A percentile compares a stretch with the other conserved stretches of the same genome.
Evolutionary conservation across 1,140 invertebrate genomes (phyloP).

Genomic region (Drosophila malerkotliana): DNA sequence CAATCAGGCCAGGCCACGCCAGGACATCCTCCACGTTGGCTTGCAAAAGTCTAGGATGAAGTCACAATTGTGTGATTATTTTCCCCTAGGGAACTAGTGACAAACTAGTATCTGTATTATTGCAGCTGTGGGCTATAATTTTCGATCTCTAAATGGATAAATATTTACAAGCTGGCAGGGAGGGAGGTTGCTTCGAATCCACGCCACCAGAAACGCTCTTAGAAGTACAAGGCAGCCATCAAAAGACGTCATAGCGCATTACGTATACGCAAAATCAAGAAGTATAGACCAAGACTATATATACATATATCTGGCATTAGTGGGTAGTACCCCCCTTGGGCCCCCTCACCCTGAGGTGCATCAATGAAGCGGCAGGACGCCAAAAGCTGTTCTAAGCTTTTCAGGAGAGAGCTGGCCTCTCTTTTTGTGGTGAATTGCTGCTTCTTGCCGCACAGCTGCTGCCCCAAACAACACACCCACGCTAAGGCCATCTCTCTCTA

Average conservation of each 20-base stretch:
- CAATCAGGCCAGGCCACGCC: slow-evolving; percentile 44
- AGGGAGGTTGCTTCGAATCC: not conserved
- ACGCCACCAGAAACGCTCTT: slow-evolving; percentile 1
- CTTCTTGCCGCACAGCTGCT: slow-evolving; percentile 76
- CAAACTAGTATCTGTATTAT: slow-evolving; percentile 21
- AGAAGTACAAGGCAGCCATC: slow-evolving; percentile 26
- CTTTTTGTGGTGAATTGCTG: slow-evolving; percentile 62
- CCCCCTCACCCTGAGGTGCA: slow-evolving; percentile 12
- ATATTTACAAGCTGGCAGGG: slow-evolving; percentile 23
- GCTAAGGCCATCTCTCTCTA: slow-evolving; percentile 13
- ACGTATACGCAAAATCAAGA: slow-evolving; percentile 65
- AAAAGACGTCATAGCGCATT: slow-evolving; percentile 77
- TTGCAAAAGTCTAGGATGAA: slow-evolving; percentile 1
- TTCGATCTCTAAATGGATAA: slow-evolving; percentile 24
- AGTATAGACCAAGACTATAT: slow-evolving; percentile 27
- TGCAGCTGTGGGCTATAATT: slow-evolving; percentile 7
- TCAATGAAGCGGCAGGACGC: slow-evolving; percentile 76
- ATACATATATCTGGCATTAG: not conserved
- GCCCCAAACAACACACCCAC: slow-evolving; percentile 38
- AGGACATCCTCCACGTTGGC: not conserved
- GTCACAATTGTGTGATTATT: slow-evolving; percentile 40
- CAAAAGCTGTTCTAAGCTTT: slow-evolving; percentile 67
- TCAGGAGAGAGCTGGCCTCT: slow-evolving; percentile 5
- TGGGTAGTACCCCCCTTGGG: not conserved
- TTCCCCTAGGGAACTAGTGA: slow-evolving; percentile 1